Evolutionary conservation across 2,797 vertebrate genomes (phyloP), one percentile per base, ranked within the genome.

Genomic region (Melanogrammus aeglefinus): DNA sequence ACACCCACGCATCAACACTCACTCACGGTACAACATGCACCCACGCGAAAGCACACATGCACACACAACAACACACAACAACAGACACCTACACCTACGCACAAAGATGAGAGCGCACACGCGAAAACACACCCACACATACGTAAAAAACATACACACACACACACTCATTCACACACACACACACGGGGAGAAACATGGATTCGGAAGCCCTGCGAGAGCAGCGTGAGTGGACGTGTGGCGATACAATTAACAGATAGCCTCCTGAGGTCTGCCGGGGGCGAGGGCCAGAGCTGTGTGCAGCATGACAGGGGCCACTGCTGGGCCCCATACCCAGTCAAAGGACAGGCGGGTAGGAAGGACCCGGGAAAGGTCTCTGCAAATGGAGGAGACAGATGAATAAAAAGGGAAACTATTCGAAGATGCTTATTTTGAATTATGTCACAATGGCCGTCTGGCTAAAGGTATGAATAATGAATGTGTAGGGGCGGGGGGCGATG

Each of bases 161-260:
- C 66, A 1, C 27, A 69, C 66, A 69, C n/a, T 27, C 51, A 76
- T 57, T 31, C 31, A 76, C 31, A 66, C 75, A 51, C 41, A 75
- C 38, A 51, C 13, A 47, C 44, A 16, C 44, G 44, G n/a, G 10
- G 36, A 29, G 39, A 8, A 12, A n/a, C 38, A 69, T 29, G 39
- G 24, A 39, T 69, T 36, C 80, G 31, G 72, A 77, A 81, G 73
- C 79, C 82, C 83, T 71, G 73, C 3, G n/a, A 76, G 72, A 74
- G 70, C 74, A 77, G 79, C 74, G 47, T 16, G 72, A 77, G 79
- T 83, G 78, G 76, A 76, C 33, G 77, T 81, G 74, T 41, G 74
- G 76, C 84, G 82, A 87, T 86, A 85, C 80, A 88, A 86, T 83
- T 80, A 84, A 78, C 27, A 86, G 86, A 85, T 84, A 86, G 83